These are phyloP conservation scores for Galeopsomyia nigrocyanea DNA, from an alignment of 2,888 invertebrate species.

Conservation along the genomic window DNA sequence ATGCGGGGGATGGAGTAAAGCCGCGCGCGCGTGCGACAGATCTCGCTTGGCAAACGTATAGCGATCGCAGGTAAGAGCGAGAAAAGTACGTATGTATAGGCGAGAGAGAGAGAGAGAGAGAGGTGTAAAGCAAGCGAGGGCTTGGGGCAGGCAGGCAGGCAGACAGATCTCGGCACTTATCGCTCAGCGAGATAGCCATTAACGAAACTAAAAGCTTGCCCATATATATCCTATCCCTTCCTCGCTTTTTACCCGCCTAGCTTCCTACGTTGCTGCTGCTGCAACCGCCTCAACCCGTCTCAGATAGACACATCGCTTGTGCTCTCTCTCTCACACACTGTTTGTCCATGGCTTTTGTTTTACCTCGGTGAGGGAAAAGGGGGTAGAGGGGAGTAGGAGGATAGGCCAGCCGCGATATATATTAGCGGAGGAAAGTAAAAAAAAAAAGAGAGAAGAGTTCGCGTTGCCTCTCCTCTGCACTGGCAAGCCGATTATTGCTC, in stretches of 20 bases:
- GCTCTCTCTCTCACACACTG: slow-evolving; percentile 51
- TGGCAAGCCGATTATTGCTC: slow-evolving; percentile 42
- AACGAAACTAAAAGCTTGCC: slow-evolving; percentile 69
- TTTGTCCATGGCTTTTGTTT: slow-evolving; percentile 65
- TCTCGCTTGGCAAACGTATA: no score
- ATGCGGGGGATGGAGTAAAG: no score
- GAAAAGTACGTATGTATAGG: no score
- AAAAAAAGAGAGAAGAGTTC: not conserved
- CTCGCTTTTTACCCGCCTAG: not conserved
- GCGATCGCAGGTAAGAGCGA: no score
- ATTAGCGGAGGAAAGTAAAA: slow-evolving; percentile 52
- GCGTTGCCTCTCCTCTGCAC: slow-evolving; percentile 3
- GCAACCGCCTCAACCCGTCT: slow-evolving; percentile 25
- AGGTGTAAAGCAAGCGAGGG: no score
- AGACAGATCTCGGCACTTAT: slow-evolving; percentile 59
- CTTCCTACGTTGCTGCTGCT: no score
- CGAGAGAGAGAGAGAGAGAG: no score
- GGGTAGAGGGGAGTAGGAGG: slow-evolving; percentile 21
- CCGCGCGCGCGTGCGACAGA: no score
- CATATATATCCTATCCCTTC: slow-evolving; percentile 59
- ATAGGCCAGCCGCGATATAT: slow-evolving; percentile 56
- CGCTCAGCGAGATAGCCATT: slow-evolving; percentile 69
- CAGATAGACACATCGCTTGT: no score
- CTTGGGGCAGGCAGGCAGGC: no score
- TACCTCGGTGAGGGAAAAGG: slow-evolving; percentile 50